phyloP scores from a whole-genome alignment of 2,797 vertebrate genomes.

The Syngnathus rostellatus region DNA sequence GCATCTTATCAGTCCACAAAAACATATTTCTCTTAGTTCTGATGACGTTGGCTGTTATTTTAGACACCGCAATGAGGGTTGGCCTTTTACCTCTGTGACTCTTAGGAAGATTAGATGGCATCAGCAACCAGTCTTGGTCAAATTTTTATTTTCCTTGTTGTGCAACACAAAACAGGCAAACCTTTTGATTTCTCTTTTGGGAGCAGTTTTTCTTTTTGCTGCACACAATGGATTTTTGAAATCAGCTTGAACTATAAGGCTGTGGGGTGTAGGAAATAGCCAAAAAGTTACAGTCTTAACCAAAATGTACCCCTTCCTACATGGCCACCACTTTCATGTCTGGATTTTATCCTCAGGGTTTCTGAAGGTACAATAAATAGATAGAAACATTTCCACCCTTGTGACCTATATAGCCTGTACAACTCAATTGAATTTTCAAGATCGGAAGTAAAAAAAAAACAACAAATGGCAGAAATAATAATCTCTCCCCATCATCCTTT shows the following conservation, averaged over 20 bases:
- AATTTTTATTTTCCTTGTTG: not conserved
- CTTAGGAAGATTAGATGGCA: not conserved
- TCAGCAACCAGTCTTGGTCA: not conserved
- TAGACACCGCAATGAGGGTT: not conserved
- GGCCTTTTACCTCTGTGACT: not conserved
- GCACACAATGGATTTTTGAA: not conserved
- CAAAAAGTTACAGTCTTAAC: not conserved
- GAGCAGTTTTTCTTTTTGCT: not conserved
- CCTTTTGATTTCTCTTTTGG: not conserved
- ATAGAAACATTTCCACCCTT: too few relatives aligned
- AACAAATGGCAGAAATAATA: too few relatives aligned
- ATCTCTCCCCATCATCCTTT: too few relatives aligned
- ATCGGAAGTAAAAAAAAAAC: not conserved
- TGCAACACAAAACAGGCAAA: not conserved
- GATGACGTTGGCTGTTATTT: not conserved
- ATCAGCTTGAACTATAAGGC: not conserved
- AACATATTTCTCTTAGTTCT: not conserved
- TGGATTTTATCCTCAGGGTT: not conserved
- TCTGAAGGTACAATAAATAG: not conserved
- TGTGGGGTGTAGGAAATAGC: not conserved
- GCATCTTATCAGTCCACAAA: not conserved
- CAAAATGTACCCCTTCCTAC: not conserved
- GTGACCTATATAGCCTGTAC: too few relatives aligned
- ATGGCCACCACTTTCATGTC: not conserved
- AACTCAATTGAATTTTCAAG: too few relatives aligned